Evolutionary conservation across 2,888 invertebrate genomes (phyloP).

Genomic region (Nebria brevicollis): DNA sequence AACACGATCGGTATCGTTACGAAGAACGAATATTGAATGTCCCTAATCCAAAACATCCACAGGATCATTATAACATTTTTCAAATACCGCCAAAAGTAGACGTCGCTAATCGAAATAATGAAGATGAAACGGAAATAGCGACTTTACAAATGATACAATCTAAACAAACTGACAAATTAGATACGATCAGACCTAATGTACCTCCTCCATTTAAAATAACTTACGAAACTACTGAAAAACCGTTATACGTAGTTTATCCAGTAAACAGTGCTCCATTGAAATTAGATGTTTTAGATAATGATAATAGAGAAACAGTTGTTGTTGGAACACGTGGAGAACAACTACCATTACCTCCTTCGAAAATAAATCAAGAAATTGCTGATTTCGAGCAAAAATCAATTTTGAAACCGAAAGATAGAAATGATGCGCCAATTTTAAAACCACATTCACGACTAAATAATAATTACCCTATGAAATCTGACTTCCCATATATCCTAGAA

Average conservation of each 20-base stretch:
- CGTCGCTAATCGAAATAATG: conserved; percentile 61
- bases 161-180: conserved; percentile 61
- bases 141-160: conserved; percentile 77
- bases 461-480: conserved; percentile 63
- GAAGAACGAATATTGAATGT: conserved; percentile 55
- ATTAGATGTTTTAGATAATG: conserved; percentile 60
- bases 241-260: conserved; percentile 70
- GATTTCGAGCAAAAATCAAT: conserved; percentile 63
- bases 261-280: conserved; percentile 67
- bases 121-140: conserved; percentile 67
- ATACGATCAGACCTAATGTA: conserved; percentile 53
- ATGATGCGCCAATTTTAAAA: conserved; percentile 62
- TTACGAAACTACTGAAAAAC: conserved; percentile 58
- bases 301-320: conserved; percentile 66
- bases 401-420: conserved; percentile 59
- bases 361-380: conserved; percentile 54
- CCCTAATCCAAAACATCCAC: conserved; percentile 48
- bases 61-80: conserved; percentile 56
- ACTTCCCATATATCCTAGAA: conserved; percentile 74
- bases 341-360: conserved; percentile 60
- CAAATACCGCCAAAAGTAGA: conserved; percentile 62
- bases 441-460: conserved; percentile 58
- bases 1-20: conserved; percentile 46
- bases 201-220: conserved; percentile 48
- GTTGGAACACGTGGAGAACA: conserved; percentile 68